These are phyloP conservation scores for Notarius lentiginosus DNA, from an alignment of 2,113 vertebrate genomes.

Conservation along the genomic window DNA sequence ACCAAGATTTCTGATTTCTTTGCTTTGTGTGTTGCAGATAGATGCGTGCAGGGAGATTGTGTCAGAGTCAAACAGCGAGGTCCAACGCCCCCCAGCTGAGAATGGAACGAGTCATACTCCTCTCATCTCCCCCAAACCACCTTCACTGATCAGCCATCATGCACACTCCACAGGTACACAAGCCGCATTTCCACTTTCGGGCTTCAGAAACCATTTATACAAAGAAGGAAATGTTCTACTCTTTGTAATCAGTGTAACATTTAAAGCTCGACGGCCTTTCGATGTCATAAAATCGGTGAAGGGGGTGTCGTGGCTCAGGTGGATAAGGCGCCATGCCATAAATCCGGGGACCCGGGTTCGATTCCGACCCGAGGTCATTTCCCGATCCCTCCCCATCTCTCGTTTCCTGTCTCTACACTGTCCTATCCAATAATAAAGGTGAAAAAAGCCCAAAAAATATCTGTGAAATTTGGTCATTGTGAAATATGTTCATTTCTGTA, in stretches of 20 bases:
- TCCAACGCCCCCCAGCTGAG: slow-evolving; percentile 81
- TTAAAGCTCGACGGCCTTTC: neutral
- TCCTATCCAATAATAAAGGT: too few relatives aligned
- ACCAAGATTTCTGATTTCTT: neutral
- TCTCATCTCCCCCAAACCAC: slow-evolving; percentile 80
- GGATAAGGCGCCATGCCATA: too few relatives aligned
- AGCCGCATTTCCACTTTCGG: neutral
- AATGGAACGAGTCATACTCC: slow-evolving; percentile 86
- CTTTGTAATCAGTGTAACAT: neutral
- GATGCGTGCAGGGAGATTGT: slow-evolving; percentile 82
- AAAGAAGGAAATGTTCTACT: neutral
- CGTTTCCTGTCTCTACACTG: too few relatives aligned
- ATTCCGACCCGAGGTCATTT: too few relatives aligned
- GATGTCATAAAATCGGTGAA: too few relatives aligned
- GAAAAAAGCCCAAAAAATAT: too few relatives aligned
- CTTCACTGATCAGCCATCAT: slow-evolving; percentile 80
- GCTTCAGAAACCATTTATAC: neutral
- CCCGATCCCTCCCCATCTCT: too few relatives aligned
- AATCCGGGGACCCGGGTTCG: too few relatives aligned
- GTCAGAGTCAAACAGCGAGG: slow-evolving; percentile 80
- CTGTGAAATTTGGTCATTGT: too few relatives aligned
- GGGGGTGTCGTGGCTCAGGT: too few relatives aligned
- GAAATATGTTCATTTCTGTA: too few relatives aligned
- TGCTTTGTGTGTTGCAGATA: slow-evolving; percentile 67
- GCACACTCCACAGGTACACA: slow-evolving; percentile 84